Conservation (phyloP, 1,140 invertebrate species). For the Hylaeus anthracinus region DNA sequence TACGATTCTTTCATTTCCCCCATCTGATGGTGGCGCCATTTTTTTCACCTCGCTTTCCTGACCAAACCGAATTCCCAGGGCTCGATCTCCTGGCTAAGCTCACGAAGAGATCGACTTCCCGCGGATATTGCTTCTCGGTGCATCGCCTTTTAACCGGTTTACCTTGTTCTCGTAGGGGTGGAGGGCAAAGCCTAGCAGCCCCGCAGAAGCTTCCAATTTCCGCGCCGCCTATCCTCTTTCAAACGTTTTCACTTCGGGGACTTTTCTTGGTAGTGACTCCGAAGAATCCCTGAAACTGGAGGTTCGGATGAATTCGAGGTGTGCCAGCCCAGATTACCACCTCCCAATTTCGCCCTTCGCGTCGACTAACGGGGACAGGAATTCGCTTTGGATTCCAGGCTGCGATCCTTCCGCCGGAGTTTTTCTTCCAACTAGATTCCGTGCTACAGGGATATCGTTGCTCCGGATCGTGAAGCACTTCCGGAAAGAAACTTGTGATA, state of each 20-base stretch:
- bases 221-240: slow-evolving; percentile 59
- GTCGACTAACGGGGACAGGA: slow-evolving; percentile 40
- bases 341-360: slow-evolving; percentile 51
- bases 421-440: not conserved
- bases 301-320: slow-evolving; percentile 60
- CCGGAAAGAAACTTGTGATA: not conserved
- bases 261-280: slow-evolving; percentile 38
- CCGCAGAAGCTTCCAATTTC: slow-evolving; percentile 65
- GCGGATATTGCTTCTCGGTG: slow-evolving; percentile 64
- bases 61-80: slow-evolving; percentile 20
- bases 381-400: slow-evolving; percentile 44
- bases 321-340: slow-evolving; percentile 56
- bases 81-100: slow-evolving; percentile 35
- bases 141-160: slow-evolving; percentile 67
- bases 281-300: slow-evolving; percentile 47
- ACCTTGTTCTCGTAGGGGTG: slow-evolving; percentile 57
- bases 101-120: slow-evolving; percentile 43
- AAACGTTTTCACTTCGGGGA: slow-evolving; percentile 58
- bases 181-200: slow-evolving; percentile 42
- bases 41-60: not conserved
- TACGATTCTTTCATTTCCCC: slow-evolving; percentile 6
- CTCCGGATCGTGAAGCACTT: not conserved
- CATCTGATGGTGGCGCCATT: not conserved
- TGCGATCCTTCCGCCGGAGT: slow-evolving; percentile 1
- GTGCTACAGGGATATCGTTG: not conserved